phyloP scores from a whole-genome alignment of 2,113 vertebrate species.

The Perca flavescens region DNA sequence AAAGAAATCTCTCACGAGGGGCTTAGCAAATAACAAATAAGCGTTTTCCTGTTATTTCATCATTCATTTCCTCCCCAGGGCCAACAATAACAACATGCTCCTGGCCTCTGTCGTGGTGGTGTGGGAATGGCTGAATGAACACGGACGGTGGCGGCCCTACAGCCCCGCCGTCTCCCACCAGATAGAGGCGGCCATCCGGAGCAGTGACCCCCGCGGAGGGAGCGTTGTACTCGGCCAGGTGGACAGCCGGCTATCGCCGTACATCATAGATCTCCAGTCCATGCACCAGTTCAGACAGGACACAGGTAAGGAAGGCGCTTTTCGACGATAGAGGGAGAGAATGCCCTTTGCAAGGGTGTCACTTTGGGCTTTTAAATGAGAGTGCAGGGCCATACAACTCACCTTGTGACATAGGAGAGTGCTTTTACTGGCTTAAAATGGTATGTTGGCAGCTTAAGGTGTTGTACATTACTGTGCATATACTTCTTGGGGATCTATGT shows the following conservation, averaged over 20 bases:
- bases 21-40: not conserved
- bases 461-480: too few relatives aligned
- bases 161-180: conserved; percentile 92
- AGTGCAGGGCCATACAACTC: too few relatives aligned
- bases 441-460: not conserved
- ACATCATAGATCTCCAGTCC: conserved; percentile 92
- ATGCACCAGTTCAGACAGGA: conserved; percentile 95
- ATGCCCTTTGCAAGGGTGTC: not conserved
- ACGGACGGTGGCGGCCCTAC: conserved; percentile 94
- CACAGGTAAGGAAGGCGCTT: conserved; percentile 84
- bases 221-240: conserved; percentile 93
- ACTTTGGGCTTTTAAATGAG: not conserved
- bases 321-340: not conserved
- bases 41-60: not conserved
- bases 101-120: conserved; percentile 91
- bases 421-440: not conserved
- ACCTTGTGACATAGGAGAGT: too few relatives aligned
- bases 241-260: conserved; percentile 89
- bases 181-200: conserved; percentile 91
- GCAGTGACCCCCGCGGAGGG: conserved; percentile 88
- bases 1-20: not conserved
- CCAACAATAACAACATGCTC: conserved; percentile 85
- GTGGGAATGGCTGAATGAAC: conserved; percentile 95
- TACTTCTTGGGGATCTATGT: not conserved
- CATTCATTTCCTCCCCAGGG: conserved; percentile 48